Evolutionary conservation across 1,140 invertebrate genomes (phyloP).

Genomic region (Grapholita molesta): DNA sequence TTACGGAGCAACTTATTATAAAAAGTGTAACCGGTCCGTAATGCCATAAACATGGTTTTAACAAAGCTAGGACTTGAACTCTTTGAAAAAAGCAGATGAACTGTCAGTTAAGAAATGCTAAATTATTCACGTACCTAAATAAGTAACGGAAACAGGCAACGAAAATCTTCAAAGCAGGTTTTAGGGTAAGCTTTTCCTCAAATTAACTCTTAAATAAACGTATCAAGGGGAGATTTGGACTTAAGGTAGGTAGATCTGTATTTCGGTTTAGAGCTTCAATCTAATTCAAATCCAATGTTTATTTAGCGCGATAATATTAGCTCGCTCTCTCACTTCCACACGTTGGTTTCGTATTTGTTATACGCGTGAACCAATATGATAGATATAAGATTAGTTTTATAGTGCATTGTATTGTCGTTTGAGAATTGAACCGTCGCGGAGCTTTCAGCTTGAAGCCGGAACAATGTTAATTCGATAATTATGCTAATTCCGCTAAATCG

Average conservation of each 20-base stretch:
- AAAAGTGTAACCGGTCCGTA: too few species aligned
- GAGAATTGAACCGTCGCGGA: conserved; percentile 22
- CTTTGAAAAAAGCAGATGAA: background rate
- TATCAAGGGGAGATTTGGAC: background rate
- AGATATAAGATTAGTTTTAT: background rate
- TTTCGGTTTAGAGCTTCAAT: background rate
- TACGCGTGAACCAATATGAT: background rate
- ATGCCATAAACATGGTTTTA: background rate
- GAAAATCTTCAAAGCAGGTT: conserved; percentile 15
- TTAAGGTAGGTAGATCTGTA: background rate
- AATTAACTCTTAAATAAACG: conserved; percentile 13
- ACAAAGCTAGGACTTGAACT: background rate
- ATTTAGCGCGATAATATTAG: too few species aligned
- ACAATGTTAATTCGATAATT: conserved; percentile 39
- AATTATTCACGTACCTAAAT: conserved; percentile 14
- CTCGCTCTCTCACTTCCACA: background rate
- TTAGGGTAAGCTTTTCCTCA: conserved; percentile 11
- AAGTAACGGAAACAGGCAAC: conserved; percentile 1
- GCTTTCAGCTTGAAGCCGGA: conserved; percentile 32
- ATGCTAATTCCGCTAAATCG: conserved; percentile 32
- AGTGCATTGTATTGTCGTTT: background rate
- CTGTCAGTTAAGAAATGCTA: conserved; percentile 7
- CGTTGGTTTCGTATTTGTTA: background rate
- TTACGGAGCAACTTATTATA: too few species aligned
- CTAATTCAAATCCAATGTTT: background rate